These are phyloP conservation scores for Temnothorax rugatulus DNA, from an alignment of 2,888 invertebrate genomes.

Conservation along the genomic window DNA sequence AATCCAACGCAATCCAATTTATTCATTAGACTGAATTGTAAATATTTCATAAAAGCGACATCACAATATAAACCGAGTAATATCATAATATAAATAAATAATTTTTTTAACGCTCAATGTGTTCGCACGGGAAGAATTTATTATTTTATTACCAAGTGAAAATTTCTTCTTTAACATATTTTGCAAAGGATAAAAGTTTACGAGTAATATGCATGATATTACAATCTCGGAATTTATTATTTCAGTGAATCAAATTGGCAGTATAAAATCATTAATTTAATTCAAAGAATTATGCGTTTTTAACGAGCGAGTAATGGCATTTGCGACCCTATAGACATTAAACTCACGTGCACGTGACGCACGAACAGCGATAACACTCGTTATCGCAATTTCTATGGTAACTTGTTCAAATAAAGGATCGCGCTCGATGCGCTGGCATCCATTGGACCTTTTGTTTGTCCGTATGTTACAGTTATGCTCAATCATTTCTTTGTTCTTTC, in stretches of 20 bases:
- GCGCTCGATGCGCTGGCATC: slow-evolving; percentile 1
- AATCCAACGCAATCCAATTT: slow-evolving; percentile 10
- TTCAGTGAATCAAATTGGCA: slow-evolving; percentile 2
- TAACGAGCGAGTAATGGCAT: slow-evolving; percentile 31
- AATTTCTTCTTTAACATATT: not conserved
- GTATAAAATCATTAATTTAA: slow-evolving; percentile 21
- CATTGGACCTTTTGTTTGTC: slow-evolving; percentile 60
- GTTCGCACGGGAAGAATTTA: not conserved
- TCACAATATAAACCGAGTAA: not conserved
- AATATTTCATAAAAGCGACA: slow-evolving; percentile 20
- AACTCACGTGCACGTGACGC: slow-evolving; percentile 20
- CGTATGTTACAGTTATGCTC: slow-evolving; percentile 47
- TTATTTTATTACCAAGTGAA: slow-evolving; percentile 2
- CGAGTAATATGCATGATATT: not conserved
- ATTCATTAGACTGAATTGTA: slow-evolving; percentile 27
- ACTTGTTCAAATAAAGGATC: slow-evolving; percentile 64
- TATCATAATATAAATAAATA: slow-evolving; percentile 23
- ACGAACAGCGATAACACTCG: slow-evolving; percentile 49
- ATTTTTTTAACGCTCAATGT: not conserved
- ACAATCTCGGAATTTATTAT: slow-evolving; percentile 10
- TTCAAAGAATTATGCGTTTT: slow-evolving; percentile 11
- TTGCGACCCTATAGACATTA: slow-evolving; percentile 15
- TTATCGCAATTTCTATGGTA: slow-evolving; percentile 65
- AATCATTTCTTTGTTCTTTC: slow-evolving; percentile 49
- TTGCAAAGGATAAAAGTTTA: not conserved